Conservation (phyloP, 1,140 invertebrate species). For the Orussus abietinus region DNA sequence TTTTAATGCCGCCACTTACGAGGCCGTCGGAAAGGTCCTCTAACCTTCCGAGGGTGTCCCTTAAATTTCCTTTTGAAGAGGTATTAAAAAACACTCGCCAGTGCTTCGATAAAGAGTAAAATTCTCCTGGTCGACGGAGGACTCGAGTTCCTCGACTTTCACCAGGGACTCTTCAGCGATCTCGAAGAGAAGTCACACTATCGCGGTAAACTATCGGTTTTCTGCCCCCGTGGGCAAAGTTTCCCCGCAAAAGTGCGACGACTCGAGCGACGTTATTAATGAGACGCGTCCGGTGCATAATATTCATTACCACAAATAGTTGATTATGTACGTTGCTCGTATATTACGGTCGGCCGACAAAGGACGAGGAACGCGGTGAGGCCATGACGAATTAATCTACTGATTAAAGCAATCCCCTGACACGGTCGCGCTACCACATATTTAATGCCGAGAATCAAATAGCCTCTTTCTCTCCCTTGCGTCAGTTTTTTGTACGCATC, state of each 20-base stretch:
- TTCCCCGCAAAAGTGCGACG: constrained; percentile 24
- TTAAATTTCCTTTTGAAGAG: too few relatives aligned
- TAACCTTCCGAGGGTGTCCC: too few relatives aligned
- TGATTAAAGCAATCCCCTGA: constrained; percentile 52
- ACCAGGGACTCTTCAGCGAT: too few relatives aligned
- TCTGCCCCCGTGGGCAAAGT: too few relatives aligned
- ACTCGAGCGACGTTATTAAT: constrained; percentile 46
- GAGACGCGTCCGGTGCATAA: constrained; percentile 45
- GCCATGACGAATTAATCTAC: constrained; percentile 53
- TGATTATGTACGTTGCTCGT: constrained; percentile 52
- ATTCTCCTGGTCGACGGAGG: background rate
- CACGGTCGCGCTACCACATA: constrained; percentile 46
- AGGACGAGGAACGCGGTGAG: constrained; percentile 44
- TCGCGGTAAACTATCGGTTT: background rate
- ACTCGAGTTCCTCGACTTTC: background rate
- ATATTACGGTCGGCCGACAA: constrained; percentile 49
- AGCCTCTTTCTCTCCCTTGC: constrained; percentile 24
- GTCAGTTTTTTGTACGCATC: constrained; percentile 33
- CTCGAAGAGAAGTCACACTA: background rate
- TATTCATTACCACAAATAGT: constrained; percentile 53
- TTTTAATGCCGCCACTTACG: too few relatives aligned
- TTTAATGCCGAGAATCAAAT: constrained; percentile 50
- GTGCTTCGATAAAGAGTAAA: too few relatives aligned
- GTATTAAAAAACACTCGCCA: too few relatives aligned
- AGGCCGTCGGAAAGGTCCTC: too few relatives aligned